Percentiles rank a stretch among this genome's conserved stretches.
Conservation (phyloP, 2,797 vertebrate species). For the Phrynocephalus vlangalii region DNA sequence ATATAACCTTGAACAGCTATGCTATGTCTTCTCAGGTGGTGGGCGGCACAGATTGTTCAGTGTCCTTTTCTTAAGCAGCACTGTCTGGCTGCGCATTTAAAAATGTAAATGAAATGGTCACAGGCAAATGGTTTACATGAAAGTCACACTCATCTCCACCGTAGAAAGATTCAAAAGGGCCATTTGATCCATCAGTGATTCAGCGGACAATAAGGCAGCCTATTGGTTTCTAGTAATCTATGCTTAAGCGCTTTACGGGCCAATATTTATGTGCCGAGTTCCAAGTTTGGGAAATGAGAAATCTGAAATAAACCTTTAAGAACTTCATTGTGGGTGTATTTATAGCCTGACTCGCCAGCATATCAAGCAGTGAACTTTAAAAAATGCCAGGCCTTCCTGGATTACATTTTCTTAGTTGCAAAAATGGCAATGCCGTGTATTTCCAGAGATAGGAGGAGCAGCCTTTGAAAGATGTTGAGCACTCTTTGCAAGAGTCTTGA, state of each 20-base stretch:
- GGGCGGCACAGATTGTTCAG: constrained; percentile 62
- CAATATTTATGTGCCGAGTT: constrained; percentile 76
- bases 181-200: constrained; percentile 78
- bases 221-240: constrained; percentile 74
- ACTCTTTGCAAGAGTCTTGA: constrained; percentile 43
- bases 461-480: constrained; percentile 58
- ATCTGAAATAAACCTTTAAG: constrained; percentile 77
- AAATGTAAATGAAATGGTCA: constrained; percentile 84
- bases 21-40: constrained; percentile 58
- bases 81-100: constrained; percentile 79
- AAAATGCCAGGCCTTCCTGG: constrained; percentile 68
- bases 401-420: constrained; percentile 61
- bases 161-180: constrained; percentile 64
- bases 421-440: constrained; percentile 52
- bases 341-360: constrained; percentile 66
- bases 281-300: constrained; percentile 76
- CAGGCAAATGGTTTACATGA: constrained; percentile 74
- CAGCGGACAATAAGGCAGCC: constrained; percentile 77
- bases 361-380: constrained; percentile 73
- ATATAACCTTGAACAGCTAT: constrained; percentile 75
- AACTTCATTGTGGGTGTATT: constrained; percentile 76
- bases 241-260: constrained; percentile 77
- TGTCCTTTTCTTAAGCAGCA: constrained; percentile 66
- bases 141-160: constrained; percentile 73
- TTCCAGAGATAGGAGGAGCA: constrained; percentile 52